Evolutionary conservation across 2,797 vertebrate genomes (phyloP), one percentile per base, ranked within the genome.

Genomic region (Acanthurus lineatus): DNA sequence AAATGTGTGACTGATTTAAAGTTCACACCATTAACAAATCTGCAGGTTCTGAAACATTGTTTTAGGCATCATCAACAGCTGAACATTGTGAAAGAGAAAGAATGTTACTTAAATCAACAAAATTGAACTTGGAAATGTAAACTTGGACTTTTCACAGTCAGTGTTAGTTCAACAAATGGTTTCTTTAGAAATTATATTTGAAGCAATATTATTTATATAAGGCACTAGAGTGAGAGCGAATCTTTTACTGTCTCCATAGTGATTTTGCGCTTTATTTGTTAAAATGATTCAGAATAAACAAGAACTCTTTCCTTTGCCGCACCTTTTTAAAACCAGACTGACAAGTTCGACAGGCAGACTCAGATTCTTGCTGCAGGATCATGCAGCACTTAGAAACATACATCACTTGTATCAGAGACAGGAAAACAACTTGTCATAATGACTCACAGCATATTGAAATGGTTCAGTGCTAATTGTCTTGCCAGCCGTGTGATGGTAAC

Each of bases 321-420:
- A 81, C 87, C 87, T 86, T 19, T 7, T 12, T 38, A 0, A 52
- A 90, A 89, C 91, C 73, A 48, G 93, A 87, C 15, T 1, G 66
- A 79, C 92, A 3, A 65, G 93, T 84, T 58, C 0, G 48, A 84
- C 88, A 3, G 22, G 90, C 54, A 28, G 19, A 60, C 73, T 90
- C 56, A 87, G 69, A 91, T 93, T 93, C 67, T 69, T 82, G 5
- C 3, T 3, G 2, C 3, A 16, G 3, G 14, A 3, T 15, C 59
- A 3, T 3, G 0, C 40, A 35, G 28, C 38, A 15, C 40, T 20
- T 51, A 0, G 1, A 72, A 17, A 56, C 20, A 19, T 16, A 1
- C 22, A 40, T 40, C 0, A 15, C 15, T 0, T 25, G 6, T 14
- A 0, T 15, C 17, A n/a, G 3, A 45, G 47, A 71, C 6, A 2